These are phyloP conservation scores for Sinella curviseta DNA, from an alignment of 1,140 invertebrate species.

Conservation along the genomic window DNA sequence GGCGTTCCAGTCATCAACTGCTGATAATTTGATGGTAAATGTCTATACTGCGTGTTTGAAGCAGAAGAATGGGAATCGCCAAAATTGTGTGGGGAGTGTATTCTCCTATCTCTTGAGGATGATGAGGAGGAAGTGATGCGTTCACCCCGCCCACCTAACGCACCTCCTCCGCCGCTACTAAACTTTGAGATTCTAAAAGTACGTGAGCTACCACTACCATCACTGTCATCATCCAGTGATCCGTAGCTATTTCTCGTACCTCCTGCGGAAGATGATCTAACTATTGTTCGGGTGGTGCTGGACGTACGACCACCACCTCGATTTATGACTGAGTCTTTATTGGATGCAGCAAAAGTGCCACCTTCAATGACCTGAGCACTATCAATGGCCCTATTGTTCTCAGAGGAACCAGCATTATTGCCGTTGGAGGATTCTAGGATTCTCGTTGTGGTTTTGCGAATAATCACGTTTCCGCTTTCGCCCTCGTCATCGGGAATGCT, in stretches of 20 bases:
- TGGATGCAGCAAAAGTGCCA: slow-evolving; percentile 4
- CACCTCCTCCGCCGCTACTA: neutral
- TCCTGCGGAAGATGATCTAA: neutral
- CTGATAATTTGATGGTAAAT: neutral
- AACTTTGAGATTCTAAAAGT: neutral
- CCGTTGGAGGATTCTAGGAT: neutral
- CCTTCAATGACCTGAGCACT: neutral
- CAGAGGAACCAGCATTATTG: neutral
- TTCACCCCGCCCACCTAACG: neutral
- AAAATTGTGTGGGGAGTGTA: neutral
- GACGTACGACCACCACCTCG: neutral
- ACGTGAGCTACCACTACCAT: neutral
- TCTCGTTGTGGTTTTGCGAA: slow-evolving; percentile 8
- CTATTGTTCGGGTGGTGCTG: neutral
- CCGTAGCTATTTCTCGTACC: neutral
- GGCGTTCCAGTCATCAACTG: neutral
- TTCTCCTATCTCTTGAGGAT: neutral
- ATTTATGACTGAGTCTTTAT: neutral
- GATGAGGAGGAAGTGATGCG: neutral
- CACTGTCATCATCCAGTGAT: neutral
- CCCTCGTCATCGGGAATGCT: neutral
- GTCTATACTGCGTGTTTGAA: neutral
- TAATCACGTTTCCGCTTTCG: neutral
- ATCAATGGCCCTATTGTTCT: neutral
- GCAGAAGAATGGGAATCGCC: neutral